Base-by-base conservation (phyloP, 2,113 vertebrate genomes). In the Gallinago jamesoni region DNA sequence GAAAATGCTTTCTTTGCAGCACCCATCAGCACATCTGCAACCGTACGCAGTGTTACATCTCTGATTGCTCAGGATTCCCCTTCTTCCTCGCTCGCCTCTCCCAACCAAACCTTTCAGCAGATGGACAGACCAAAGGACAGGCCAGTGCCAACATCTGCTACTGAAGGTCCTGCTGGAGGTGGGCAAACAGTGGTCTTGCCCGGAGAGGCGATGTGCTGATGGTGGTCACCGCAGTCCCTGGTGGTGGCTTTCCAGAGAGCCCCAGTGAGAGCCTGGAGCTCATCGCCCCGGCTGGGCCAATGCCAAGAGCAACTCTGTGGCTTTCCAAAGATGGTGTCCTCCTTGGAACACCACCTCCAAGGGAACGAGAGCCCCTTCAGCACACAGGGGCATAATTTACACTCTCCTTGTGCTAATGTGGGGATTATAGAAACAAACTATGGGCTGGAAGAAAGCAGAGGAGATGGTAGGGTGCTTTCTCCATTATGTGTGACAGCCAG, bases 1-100 rank as follows among this genome's bases (percentile, higher is more conserved):
- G 73, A 95, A 96, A 97, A 96, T 85, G 67, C 95, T 96, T 94
- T 91, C 87, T 91, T 85, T 93, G 91, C 89, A 89, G 89, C 70
- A 94, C 85, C 77, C 80, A 72, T 94, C 73, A 87, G 86, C 90
- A 95, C 77, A 94, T 95, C 92, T 95, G 94, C 17, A 24, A 73
- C 66, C 20, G 4, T 76, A 84, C 7, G 8, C 83, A 70, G 45
- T n/a, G 70, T 55, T 84, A 79, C 27, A 66, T 66, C 80, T 85
- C 74, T 41, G 55, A 76, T 64, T 55, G 45, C 86, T 94, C 45
- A 91, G 77, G 69, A 92, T 69, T 93, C 67, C 35, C 64, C 3
- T 1, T 37, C 80, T 89, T 56, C 62, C 62, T 24, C 70, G 87
- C 47, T 10, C 1, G 7, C 30, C 33, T 84, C 84, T 84, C 56